Percentiles rank a stretch among this genome's conserved stretches.
Evolutionary conservation across 1,140 invertebrate species (phyloP).

Genomic region (Liolophura sinensis): DNA sequence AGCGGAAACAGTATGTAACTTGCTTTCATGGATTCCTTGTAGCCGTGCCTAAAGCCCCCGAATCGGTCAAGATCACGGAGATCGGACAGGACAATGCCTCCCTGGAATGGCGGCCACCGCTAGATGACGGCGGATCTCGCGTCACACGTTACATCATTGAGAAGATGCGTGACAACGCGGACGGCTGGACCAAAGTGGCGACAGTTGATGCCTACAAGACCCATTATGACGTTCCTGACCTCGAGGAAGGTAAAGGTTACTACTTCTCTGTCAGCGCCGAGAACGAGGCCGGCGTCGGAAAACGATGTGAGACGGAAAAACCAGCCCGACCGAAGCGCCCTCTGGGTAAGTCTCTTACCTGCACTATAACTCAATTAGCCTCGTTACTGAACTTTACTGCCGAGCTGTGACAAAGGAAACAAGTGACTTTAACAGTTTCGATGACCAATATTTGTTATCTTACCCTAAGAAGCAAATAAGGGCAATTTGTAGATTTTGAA

Average conservation of each 20-base stretch:
- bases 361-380: not conserved
- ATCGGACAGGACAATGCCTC: slow-evolving; percentile 75
- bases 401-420: too few species aligned
- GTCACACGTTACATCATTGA: slow-evolving; percentile 86
- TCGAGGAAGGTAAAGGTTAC: slow-evolving; percentile 86
- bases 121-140: slow-evolving; percentile 70
- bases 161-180: slow-evolving; percentile 57
- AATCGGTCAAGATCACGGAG: slow-evolving; percentile 63
- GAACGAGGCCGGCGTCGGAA: slow-evolving; percentile 79
- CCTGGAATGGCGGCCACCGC: slow-evolving; percentile 87
- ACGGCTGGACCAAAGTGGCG: slow-evolving; percentile 59
- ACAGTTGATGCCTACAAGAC: slow-evolving; percentile 62
- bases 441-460: too few species aligned
- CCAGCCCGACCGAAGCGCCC: slow-evolving; percentile 61
- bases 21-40: slow-evolving; percentile 61
- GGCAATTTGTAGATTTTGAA: too few species aligned
- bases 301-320: slow-evolving; percentile 82
- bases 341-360: slow-evolving; percentile 28
- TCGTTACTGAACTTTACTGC: too few species aligned
- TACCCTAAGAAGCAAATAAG: too few species aligned
- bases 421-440: too few species aligned
- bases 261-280: slow-evolving; percentile 88
- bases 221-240: slow-evolving; percentile 65
- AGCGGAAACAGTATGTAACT: too few species aligned
- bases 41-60: slow-evolving; percentile 88